Base-by-base conservation (phyloP, 2,888 invertebrate genomes). In the Andrena marginata region DNA sequence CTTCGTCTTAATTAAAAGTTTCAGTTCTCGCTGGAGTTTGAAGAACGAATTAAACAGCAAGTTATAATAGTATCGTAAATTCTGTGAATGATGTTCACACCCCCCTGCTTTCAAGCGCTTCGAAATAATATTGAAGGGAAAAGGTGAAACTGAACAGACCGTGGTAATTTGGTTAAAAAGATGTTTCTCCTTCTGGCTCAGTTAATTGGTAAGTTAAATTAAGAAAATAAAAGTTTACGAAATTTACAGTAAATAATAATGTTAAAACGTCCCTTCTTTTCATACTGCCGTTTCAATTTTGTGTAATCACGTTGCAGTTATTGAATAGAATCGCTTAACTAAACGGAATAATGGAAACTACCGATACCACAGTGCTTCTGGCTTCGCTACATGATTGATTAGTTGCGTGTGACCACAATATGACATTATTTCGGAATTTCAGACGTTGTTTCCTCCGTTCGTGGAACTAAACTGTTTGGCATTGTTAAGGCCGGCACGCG, bases 1-100 rank as follows among this genome's bases (percentile, higher is more conserved):
- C 67, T 68, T 54, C 26, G 62, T 62, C 77, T 78, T 77, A 78
- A 77, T 77, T 78, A 68, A 78, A 77, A 77, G 29, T 68, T 48
- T 26, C 23, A 62, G 42, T 56, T 31, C 35, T 51, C 48, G 16
- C 10, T 16, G 48, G 33, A 29, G 29, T 20, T 10, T 23, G 20
- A 65, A 29, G 42, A 35, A 51, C 64, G 35, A 51, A 49, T 65
- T 51, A 67, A 59, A 67, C 16, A 16, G 20, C 23, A 35, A 67
- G 29, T n/a, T 42, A 26, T 10, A 16, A 35, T 8, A 23, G 29
- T 5, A 64, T 20, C n/a, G 10, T 16, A n/a, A 35, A 65, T 16
- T 63, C 48, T 13, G 29, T n/a, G 2, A 23, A 48, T 33, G 10
- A 63, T 33, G 23, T 51, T 62, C 49, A 67, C 7, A 35, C 33